A percentile compares a stretch with the other conserved stretches of the same genome.
Evolutionary conservation across 2,797 vertebrate species (phyloP).

Genomic region (Menidia menidia): DNA sequence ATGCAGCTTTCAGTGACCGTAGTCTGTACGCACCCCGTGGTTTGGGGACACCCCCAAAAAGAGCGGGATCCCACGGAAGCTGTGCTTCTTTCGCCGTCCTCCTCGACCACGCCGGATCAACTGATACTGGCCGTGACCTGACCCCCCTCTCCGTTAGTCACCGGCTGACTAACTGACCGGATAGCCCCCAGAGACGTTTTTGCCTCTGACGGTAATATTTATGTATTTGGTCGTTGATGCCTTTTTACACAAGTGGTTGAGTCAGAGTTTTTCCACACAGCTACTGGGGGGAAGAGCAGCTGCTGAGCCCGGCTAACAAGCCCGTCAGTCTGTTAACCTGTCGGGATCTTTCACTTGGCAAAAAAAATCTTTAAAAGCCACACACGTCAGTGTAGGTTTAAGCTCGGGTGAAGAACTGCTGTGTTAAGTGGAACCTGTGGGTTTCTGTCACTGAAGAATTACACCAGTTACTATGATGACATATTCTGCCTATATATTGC

Average conservation of each 20-base stretch:
- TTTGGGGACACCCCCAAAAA: constrained; percentile 56
- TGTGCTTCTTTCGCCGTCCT: constrained; percentile 58
- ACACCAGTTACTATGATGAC: constrained; percentile 55
- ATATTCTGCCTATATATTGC: constrained; percentile 35
- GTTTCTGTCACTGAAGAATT: constrained; percentile 41
- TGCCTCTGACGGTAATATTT: constrained; percentile 71
- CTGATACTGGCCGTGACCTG: constrained; percentile 57
- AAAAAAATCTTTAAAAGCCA: constrained; percentile 42
- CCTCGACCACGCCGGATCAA: constrained; percentile 71
- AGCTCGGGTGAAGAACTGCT: constrained; percentile 55
- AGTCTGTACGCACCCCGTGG: constrained; percentile 8
- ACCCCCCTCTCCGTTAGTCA: constrained; percentile 70
- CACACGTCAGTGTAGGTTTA: constrained; percentile 58
- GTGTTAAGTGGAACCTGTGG: constrained; percentile 41
- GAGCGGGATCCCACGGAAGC: constrained; percentile 35
- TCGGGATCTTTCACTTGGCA: constrained; percentile 67
- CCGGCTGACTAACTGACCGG: constrained; percentile 59
- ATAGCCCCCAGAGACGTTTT: constrained; percentile 60
- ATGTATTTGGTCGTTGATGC: constrained; percentile 73
- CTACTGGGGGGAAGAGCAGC: constrained; percentile 70
- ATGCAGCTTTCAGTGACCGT: constrained; percentile 1
- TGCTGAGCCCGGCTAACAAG: constrained; percentile 49
- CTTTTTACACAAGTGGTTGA: constrained; percentile 75
- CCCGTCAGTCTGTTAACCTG: constrained; percentile 68
- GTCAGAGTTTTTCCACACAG: constrained; percentile 78